Evolutionary conservation across 92 coral and sea anemone species (phyloP).

Genomic region (Siderastrea radians): DNA sequence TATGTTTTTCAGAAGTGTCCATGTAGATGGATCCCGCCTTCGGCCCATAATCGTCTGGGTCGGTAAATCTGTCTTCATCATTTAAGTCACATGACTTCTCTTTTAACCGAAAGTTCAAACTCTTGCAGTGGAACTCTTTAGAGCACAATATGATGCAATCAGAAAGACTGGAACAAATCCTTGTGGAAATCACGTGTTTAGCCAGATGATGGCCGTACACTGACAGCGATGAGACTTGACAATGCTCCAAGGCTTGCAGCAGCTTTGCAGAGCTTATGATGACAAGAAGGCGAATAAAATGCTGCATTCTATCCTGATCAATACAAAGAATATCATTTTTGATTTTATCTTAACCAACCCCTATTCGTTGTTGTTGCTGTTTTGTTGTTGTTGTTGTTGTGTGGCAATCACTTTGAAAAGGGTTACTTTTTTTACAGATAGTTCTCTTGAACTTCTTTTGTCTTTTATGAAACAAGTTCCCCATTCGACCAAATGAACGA

Average conservation of each 20-base stretch:
- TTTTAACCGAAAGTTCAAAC: conserved; percentile 8
- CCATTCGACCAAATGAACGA: too few relatives aligned
- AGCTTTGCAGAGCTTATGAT: not conserved
- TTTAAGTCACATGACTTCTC: conserved; percentile 23
- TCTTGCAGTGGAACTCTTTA: conserved; percentile 2
- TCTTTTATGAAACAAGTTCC: too few relatives aligned
- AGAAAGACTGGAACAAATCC: not conserved
- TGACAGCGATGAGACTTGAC: not conserved
- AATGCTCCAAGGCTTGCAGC: not conserved
- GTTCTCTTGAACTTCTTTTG: too few relatives aligned
- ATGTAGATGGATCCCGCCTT: conserved; percentile 3
- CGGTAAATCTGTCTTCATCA: conserved; percentile 22
- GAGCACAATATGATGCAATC: conserved; percentile 9
- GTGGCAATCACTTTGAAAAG: too few relatives aligned
- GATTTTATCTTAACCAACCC: too few relatives aligned
- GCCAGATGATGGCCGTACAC: not conserved
- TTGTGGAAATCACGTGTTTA: not conserved
- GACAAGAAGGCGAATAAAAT: not conserved
- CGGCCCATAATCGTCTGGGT: conserved; percentile 7
- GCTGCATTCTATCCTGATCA: not conserved
- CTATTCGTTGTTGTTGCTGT: too few relatives aligned
- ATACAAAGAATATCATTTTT: too few relatives aligned
- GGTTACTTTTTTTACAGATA: too few relatives aligned
- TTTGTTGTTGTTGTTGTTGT: too few relatives aligned
- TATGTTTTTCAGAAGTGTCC: not conserved